A percentile compares a stretch with the other conserved stretches of the same genome.
phyloP scores from a whole-genome alignment of 2,113 vertebrate genomes.

The Indri indri region DNA sequence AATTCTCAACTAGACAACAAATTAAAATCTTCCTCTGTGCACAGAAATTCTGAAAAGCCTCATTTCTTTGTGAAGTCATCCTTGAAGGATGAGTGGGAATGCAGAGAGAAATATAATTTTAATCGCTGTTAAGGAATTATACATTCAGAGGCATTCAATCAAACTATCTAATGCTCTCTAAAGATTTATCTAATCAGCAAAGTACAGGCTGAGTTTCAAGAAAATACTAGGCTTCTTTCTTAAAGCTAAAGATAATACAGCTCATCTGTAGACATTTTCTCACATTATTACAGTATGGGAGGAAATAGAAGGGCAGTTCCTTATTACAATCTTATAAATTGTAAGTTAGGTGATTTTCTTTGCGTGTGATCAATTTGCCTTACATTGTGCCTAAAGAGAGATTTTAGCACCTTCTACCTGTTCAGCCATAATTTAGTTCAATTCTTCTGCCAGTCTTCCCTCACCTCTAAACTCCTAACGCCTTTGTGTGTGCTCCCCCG shows the following conservation, averaged over 20 bases:
- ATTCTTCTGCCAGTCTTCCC: not conserved
- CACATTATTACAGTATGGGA: not conserved
- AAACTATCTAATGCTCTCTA: not conserved
- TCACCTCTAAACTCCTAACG: not conserved
- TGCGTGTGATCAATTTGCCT: not conserved
- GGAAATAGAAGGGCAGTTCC: not conserved
- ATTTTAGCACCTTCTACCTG: not conserved
- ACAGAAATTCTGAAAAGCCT: slow-evolving; percentile 12
- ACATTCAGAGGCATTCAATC: not conserved
- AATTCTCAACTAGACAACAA: not conserved
- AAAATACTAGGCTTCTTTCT: not conserved
- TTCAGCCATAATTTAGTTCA: not conserved
- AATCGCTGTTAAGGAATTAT: slow-evolving; percentile 30
- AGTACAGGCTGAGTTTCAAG: not conserved
- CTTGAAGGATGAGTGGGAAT: slow-evolving; percentile 8
- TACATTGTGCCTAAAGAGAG: not conserved
- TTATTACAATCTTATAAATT: not conserved
- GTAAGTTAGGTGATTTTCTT: not conserved
- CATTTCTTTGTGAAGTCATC: slow-evolving; percentile 44
- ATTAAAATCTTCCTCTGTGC: slow-evolving; percentile 14
- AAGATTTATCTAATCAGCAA: slow-evolving; percentile 35
- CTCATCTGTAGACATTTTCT: not conserved
- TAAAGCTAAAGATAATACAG: not conserved
- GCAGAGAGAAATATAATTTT: slow-evolving; percentile 6
- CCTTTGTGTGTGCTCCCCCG: not conserved